Conservation (phyloP, 30 jellyfish, hydroid and myxozoan species). For the Aurelia aurita region DNA sequence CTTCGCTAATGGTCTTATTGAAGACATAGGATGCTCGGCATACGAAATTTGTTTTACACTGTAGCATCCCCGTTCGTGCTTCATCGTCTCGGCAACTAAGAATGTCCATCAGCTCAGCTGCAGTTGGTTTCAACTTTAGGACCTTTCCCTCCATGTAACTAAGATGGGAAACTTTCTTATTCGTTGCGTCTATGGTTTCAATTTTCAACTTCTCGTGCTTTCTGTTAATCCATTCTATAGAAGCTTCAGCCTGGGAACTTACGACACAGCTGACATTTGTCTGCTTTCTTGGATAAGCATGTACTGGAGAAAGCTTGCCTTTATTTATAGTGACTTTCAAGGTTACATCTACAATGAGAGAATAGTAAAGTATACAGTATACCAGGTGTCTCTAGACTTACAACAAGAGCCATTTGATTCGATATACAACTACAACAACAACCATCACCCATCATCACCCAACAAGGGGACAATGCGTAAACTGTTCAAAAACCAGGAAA, state of each 20-base stretch:
- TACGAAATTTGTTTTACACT: slow-evolving; percentile 11
- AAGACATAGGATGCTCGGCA: slow-evolving; percentile 25
- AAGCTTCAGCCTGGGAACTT: slow-evolving; percentile 8
- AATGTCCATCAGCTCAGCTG: slow-evolving; percentile 25
- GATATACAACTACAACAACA: no score
- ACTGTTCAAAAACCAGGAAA: no score
- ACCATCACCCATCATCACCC: no score
- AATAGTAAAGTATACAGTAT: neutral
- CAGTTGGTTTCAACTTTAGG: slow-evolving; percentile 18
- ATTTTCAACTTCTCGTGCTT: neutral
- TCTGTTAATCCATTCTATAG: slow-evolving; percentile 26
- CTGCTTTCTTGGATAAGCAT: neutral
- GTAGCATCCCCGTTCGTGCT: neutral
- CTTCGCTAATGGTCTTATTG: slow-evolving; percentile 9
- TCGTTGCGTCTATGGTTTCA: neutral
- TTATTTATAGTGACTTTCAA: neutral
- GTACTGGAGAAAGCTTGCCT: slow-evolving; percentile 25
- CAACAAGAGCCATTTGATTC: no score
- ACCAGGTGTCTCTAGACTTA: no score
- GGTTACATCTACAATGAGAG: slow-evolving; percentile 15
- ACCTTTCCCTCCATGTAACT: neutral
- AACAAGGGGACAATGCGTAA: no score
- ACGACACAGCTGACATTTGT: slow-evolving; percentile 5
- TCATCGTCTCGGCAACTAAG: slow-evolving; percentile 5
- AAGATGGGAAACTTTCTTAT: neutral